These are phyloP conservation scores for Petaurus breviceps DNA, from an alignment of 2,113 vertebrate species.

Conservation along the genomic window DNA sequence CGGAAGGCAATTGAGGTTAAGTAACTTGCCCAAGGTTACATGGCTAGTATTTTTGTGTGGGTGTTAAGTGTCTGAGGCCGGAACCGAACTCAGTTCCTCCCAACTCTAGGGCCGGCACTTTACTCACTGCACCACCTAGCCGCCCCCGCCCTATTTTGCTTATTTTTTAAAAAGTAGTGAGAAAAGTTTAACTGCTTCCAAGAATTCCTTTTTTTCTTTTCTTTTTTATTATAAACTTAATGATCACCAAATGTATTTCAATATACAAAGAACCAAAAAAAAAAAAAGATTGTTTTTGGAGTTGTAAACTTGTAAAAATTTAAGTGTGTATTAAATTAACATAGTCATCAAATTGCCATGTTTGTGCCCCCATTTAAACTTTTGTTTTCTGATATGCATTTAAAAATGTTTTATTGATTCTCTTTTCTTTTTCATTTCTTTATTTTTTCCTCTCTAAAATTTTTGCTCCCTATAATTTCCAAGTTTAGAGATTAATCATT, in stretches of 20 bases:
- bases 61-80: too few species aligned
- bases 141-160: too few species aligned
- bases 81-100: too few species aligned
- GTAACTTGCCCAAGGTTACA: too few species aligned
- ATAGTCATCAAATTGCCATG: background rate
- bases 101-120: too few species aligned
- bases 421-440: background rate
- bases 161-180: constrained; percentile 12
- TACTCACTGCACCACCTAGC: too few species aligned
- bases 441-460: background rate
- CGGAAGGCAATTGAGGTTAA: too few species aligned
- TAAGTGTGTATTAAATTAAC: background rate
- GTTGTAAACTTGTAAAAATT: background rate
- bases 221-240: background rate
- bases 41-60: too few species aligned
- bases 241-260: background rate
- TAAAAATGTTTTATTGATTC: background rate
- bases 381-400: background rate
- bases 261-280: background rate
- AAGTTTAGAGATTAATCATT: constrained; percentile 34
- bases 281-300: background rate
- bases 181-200: background rate
- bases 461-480: constrained; percentile 33
- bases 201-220: constrained; percentile 9
- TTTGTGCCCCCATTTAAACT: background rate